Percentiles rank a stretch among this genome's conserved stretches.
Conservation (phyloP, 1,140 invertebrate genomes). For the Mercenaria mercenaria region DNA sequence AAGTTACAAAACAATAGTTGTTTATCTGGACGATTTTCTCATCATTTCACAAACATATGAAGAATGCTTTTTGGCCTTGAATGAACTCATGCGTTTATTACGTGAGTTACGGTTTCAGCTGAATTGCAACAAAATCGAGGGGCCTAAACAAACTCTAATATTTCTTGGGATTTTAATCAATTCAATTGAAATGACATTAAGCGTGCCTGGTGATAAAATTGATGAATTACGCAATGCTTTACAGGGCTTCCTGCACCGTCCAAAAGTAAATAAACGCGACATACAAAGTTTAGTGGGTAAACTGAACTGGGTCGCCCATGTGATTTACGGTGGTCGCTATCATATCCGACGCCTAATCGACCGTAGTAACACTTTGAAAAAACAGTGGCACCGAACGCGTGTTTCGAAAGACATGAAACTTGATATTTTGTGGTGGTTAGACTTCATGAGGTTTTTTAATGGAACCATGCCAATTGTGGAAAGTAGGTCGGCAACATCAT, state of each 20-base stretch:
- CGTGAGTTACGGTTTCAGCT: conserved; percentile 31
- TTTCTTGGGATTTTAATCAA: conserved; percentile 16
- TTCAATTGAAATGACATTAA: not conserved
- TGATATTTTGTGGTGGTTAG: conserved; percentile 47
- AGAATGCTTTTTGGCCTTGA: not conserved
- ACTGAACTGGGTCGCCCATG: not conserved
- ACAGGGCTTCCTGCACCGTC: not conserved
- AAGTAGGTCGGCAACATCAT: not conserved
- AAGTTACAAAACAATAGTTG: not conserved
- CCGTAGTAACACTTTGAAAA: not conserved
- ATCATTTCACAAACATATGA: conserved; percentile 15
- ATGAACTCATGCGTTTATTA: not conserved
- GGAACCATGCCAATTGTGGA: conserved; percentile 15
- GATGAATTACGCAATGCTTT: not conserved
- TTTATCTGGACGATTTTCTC: conserved; percentile 54
- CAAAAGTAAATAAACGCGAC: conserved; percentile 11
- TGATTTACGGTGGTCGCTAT: not conserved
- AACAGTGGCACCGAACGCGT: not conserved
- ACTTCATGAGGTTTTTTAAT: conserved; percentile 2
- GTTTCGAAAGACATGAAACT: conserved; percentile 18
- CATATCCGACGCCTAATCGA: not conserved
- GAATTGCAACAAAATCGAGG: conserved; percentile 47
- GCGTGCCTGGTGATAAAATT: not conserved
- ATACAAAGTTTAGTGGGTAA: conserved; percentile 17
- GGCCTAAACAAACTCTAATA: not conserved